phyloP scores from a whole-genome alignment of 2,888 invertebrate genomes.

The Coelopa pilipes region DNA sequence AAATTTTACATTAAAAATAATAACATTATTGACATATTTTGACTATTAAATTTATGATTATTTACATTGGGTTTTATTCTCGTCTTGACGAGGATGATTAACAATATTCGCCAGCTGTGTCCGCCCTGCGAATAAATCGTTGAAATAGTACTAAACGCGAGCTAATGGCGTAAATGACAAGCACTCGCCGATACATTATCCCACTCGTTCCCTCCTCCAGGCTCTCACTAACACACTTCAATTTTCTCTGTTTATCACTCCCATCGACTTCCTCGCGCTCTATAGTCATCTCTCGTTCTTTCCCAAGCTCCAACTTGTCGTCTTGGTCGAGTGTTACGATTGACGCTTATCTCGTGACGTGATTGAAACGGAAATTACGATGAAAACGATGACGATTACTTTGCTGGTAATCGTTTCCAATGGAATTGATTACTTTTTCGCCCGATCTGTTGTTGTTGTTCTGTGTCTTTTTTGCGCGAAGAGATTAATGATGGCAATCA shows the following conservation, averaged over 20 bases:
- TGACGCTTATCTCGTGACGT: slow-evolving; percentile 8
- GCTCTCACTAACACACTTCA: no score
- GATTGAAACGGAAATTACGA: slow-evolving; percentile 11
- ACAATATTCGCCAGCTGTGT: no score
- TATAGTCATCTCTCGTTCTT: no score
- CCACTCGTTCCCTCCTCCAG: not conserved
- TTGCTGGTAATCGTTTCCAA: slow-evolving; percentile 27
- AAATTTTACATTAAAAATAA: no score
- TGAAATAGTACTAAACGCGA: not conserved
- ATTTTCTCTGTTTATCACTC: no score
- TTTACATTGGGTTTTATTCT: no score
- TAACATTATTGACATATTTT: no score
- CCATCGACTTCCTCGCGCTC: no score
- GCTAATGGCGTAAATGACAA: slow-evolving; percentile 13
- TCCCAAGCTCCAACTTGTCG: no score
- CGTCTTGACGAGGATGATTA: no score
- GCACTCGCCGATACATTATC: not conserved
- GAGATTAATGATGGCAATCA: slow-evolving; percentile 25
- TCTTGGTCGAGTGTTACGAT: not conserved
- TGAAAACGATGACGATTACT: slow-evolving; percentile 26
- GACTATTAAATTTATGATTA: no score
- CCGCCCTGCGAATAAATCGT: no score
- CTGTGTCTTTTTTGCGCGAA: not conserved
- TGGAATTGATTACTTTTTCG: slow-evolving; percentile 28
- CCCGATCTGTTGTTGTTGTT: not conserved